Evolutionary conservation across 2,113 vertebrate genomes (phyloP).

Genomic region (Corythoichthys intestinalis): DNA sequence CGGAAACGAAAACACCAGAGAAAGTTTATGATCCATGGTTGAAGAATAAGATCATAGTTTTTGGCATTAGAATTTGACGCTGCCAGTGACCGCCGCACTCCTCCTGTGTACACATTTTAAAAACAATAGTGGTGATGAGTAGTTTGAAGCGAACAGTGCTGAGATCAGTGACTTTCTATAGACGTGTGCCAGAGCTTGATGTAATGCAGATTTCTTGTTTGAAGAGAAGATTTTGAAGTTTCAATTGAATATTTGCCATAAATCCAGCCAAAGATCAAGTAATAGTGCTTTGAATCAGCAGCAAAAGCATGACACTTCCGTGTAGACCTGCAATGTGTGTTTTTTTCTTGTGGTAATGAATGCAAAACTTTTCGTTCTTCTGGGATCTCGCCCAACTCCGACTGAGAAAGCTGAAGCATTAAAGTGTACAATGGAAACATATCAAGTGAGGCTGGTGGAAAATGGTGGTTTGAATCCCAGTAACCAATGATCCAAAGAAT

Average conservation of each 20-base stretch:
- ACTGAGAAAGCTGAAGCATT: conserved; percentile 20
- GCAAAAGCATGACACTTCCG: conserved; percentile 16
- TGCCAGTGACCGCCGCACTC: conserved; percentile 16
- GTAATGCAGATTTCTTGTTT: conserved; percentile 43
- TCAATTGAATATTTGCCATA: conserved; percentile 30
- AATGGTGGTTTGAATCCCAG: conserved; percentile 27
- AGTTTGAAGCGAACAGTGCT: conserved; percentile 33
- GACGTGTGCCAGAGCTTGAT: conserved; percentile 50
- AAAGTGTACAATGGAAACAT: conserved; percentile 16
- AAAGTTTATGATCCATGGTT: conserved; percentile 44
- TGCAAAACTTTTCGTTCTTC: conserved; percentile 30
- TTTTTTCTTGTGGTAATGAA: conserved; percentile 41
- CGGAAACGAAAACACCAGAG: conserved; percentile 52
- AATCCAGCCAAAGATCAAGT: conserved; percentile 23
- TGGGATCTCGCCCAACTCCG: conserved; percentile 39
- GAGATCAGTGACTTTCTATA: conserved; percentile 45
- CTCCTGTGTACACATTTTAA: conserved; percentile 23
- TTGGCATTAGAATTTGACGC: conserved; percentile 27
- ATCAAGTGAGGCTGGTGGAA: conserved; percentile 15
- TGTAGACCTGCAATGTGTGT: conserved; percentile 4
- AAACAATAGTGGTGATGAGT: conserved; percentile 49
- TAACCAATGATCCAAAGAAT: conserved; percentile 20
- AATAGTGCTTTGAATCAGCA: conserved; percentile 38
- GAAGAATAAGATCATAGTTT: conserved; percentile 38
- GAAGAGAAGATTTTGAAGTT: conserved; percentile 41